These are phyloP conservation scores for Oryctes rhinoceros DNA, from an alignment of 1,140 invertebrate species.

Conservation along the genomic window DNA sequence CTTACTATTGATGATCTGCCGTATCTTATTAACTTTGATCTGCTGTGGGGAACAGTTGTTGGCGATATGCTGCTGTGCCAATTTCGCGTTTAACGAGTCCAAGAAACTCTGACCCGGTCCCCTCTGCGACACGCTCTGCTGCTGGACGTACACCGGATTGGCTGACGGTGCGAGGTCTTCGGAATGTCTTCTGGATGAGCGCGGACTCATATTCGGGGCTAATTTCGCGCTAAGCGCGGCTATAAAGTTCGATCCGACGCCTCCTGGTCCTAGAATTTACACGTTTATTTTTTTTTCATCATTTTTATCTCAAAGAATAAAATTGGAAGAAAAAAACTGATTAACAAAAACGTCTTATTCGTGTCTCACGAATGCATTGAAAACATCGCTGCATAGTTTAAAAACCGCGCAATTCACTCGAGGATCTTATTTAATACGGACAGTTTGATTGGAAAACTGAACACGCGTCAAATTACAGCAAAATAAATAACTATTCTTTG, in stretches of 20 bases:
- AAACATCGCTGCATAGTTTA: too few species aligned
- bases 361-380: too few species aligned
- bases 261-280: constrained; percentile 59
- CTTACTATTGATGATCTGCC: constrained; percentile 72
- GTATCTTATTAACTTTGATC: constrained; percentile 62
- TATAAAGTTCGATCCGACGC: constrained; percentile 72
- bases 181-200: constrained; percentile 60
- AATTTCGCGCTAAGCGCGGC: constrained; percentile 77
- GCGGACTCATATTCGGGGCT: constrained; percentile 67
- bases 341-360: too few species aligned
- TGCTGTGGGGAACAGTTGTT: constrained; percentile 60
- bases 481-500: too few species aligned
- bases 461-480: too few species aligned
- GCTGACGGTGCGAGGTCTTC: constrained; percentile 56
- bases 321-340: background rate
- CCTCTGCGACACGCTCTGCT: constrained; percentile 53
- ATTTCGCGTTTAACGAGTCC: constrained; percentile 78
- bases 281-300: background rate
- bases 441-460: too few species aligned
- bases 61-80: constrained; percentile 68
- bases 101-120: constrained; percentile 69
- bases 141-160: constrained; percentile 54
- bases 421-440: too few species aligned
- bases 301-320: background rate
- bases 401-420: too few species aligned